Evolutionary conservation across 2,797 vertebrate genomes (phyloP), one percentile per base, ranked within the genome.

Genomic region (Nyctalus aviator): DNA sequence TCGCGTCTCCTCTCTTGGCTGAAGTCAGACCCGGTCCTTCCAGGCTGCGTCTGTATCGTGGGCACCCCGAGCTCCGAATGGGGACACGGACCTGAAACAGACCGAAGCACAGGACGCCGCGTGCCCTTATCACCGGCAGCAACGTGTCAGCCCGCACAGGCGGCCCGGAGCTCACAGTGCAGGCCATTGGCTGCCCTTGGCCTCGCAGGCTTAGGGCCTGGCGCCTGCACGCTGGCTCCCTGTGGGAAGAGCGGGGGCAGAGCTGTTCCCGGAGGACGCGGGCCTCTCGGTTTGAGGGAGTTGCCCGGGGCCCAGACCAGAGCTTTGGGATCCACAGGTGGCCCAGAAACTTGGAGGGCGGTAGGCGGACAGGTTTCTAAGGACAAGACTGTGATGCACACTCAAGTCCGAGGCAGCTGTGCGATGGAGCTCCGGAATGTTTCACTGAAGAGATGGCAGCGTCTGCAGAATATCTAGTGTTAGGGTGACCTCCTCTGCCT

Each of bases 111-210:
- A 32, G 78, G 59, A 18, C 46, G 21, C 25, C 9, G 32, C 32
- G 62, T 62, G 6, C 8, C 5, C 37, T 30, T 37, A 21, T 18
- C 82, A 2, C 53, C 30, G 23, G 1, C 20, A 68, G 3, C 48
- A 11, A 18, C 27, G n/a, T 30, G n/a, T 23, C 32, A 5, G 3
- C 11, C 68, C 20, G 0, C 9, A 5, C 53, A 1, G 27, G 14
- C 25, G 21, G 27, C 37, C 32, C 35, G 41, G 72, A 37, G n/a
- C 48, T 53, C 78, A 12, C 5, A 6, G 0, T 27, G 90, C 59
- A 35, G 46, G 32, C 41, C 62, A 0, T 37, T 46, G 62, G 0
- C 46, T n/a, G 1, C 15, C 30, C 30, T 35, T 37, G 91, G 25
- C 25, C 27, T 53, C 71, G 30, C 6, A 10, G 21, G 23, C 10